Percentiles rank a stretch among this genome's conserved stretches.
These are phyloP conservation scores for Chaenogobius annularis DNA, from an alignment of 2,113 vertebrate genomes.

Conservation along the genomic window DNA sequence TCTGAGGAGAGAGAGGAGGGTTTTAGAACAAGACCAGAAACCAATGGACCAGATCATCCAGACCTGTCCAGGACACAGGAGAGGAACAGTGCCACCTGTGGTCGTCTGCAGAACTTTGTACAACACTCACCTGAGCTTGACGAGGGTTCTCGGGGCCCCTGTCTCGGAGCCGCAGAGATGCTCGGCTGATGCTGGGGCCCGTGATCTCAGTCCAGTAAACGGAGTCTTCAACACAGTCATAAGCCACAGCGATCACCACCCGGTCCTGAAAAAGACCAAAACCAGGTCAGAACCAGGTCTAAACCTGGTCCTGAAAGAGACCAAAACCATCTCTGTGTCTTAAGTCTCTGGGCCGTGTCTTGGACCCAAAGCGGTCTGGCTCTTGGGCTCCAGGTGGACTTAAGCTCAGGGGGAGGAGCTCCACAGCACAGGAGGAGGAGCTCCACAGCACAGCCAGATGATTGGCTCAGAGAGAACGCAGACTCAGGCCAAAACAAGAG, in stretches of 20 bases:
- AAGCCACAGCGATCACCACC: slow-evolving; percentile 91
- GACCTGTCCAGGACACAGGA: too few relatives aligned
- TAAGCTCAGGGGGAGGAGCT: too few relatives aligned
- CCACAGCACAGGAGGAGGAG: too few relatives aligned
- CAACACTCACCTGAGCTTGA: slow-evolving; percentile 84
- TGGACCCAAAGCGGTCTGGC: too few relatives aligned
- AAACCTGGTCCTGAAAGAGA: background rate
- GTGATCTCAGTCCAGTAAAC: slow-evolving; percentile 95
- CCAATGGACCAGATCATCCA: background rate
- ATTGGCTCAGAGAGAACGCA: too few relatives aligned
- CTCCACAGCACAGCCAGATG: too few relatives aligned
- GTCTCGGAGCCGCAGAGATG: slow-evolving; percentile 76
- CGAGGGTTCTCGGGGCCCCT: slow-evolving; percentile 76
- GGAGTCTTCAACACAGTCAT: slow-evolving; percentile 87
- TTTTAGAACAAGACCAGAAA: background rate
- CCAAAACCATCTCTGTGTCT: too few relatives aligned
- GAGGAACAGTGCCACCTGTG: too few relatives aligned
- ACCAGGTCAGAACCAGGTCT: background rate
- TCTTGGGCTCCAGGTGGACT: too few relatives aligned
- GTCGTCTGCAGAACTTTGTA: too few relatives aligned
- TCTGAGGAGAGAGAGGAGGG: slow-evolving; percentile 63
- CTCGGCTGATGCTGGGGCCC: slow-evolving; percentile 85
- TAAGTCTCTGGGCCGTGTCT: too few relatives aligned
- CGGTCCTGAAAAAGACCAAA: slow-evolving; percentile 76
- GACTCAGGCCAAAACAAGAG: too few relatives aligned